A percentile compares a stretch with the other conserved stretches of the same genome.
Evolutionary conservation across 2,797 vertebrate species (phyloP).

Genomic region (Scarus forsteni): DNA sequence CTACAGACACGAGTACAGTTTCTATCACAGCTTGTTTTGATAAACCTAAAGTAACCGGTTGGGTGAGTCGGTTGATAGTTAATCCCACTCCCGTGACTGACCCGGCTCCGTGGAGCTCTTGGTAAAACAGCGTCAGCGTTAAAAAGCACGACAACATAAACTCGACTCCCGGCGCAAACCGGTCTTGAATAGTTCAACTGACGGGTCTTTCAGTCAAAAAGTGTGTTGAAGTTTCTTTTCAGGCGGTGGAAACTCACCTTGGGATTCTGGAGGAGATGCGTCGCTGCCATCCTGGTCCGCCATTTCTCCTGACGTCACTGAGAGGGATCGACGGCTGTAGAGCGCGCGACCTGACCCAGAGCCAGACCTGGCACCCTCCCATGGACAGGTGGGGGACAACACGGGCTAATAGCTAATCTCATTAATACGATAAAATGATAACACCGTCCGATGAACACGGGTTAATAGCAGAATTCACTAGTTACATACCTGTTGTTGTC

Average conservation of each 20-base stretch:
- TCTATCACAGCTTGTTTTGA: constrained; percentile 11
- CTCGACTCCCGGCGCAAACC: fast-evolving
- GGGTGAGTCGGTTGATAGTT: constrained; percentile 64
- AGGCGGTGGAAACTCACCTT: constrained; percentile 77
- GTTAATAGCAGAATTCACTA: neutral
- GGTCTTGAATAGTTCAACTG: fast-evolving
- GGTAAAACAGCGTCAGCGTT: constrained; percentile 21
- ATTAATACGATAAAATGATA: too few species aligned
- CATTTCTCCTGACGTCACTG: constrained; percentile 89
- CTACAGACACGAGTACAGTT: neutral
- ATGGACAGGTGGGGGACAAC: constrained; percentile 74
- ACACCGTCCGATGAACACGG: neutral
- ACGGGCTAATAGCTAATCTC: neutral
- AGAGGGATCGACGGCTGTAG: constrained; percentile 72
- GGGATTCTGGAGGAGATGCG: constrained; percentile 81
- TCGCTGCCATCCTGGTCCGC: constrained; percentile 86
- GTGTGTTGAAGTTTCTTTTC: constrained; percentile 38
- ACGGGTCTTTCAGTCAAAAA: neutral
- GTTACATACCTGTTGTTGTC: neutral
- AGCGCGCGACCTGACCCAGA: constrained; percentile 48
- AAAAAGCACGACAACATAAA: neutral
- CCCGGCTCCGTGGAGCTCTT: constrained; percentile 33
- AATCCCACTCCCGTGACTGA: constrained; percentile 82
- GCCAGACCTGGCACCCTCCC: constrained; percentile 55
- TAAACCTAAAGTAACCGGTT: constrained; percentile 48